A percentile compares a stretch with the other conserved stretches of the same genome.
Evolutionary conservation across 1,140 invertebrate species (phyloP).

Genomic region (Lasioglossum albipes): DNA sequence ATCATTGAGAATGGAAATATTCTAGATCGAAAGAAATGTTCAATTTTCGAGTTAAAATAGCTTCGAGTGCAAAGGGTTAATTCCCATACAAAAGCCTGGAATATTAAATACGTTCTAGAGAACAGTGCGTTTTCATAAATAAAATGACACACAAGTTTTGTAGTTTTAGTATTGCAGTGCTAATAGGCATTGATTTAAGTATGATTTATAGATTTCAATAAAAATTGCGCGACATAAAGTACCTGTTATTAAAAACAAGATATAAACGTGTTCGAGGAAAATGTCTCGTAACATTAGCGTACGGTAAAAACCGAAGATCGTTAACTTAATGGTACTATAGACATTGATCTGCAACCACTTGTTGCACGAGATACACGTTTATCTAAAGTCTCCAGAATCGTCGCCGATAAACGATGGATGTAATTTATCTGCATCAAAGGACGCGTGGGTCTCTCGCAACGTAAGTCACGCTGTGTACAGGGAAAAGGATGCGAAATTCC

Average conservation of each 20-base stretch:
- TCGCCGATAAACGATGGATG: background rate
- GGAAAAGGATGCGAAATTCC: background rate
- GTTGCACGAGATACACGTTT: background rate
- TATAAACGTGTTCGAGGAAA: background rate
- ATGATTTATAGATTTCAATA: background rate
- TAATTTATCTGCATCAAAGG: background rate
- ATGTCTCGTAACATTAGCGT: background rate
- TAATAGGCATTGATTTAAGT: background rate
- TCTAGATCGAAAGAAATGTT: no score
- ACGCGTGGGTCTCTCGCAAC: background rate
- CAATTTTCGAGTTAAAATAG: no score
- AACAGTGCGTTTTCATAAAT: no score
- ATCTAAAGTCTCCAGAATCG: background rate
- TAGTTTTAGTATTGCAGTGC: no score
- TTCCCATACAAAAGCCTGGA: no score
- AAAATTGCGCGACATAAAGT: background rate
- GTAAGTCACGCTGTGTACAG: background rate
- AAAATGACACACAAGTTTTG: no score
- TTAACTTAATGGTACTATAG: background rate
- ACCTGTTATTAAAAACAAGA: background rate
- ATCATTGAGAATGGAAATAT: no score
- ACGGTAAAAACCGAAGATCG: background rate
- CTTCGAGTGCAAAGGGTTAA: no score
- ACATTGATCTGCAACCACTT: conserved; percentile 10
- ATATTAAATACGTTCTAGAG: no score